Conservation (phyloP, 2,797 vertebrate genomes). For the Amblyopsis hoosieri region DNA sequence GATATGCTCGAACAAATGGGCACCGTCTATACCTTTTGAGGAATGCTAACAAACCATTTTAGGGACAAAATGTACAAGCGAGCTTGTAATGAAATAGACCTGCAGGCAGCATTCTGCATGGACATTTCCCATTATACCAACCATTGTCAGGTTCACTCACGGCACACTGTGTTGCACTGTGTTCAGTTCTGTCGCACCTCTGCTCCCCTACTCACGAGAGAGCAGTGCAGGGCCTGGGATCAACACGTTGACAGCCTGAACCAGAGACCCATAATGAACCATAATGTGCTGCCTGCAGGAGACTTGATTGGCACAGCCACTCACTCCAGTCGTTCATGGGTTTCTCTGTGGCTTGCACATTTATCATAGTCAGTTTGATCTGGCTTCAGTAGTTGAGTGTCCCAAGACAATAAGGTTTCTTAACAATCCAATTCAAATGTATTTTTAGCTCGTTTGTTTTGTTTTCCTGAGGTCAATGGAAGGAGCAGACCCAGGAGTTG, state of each 20-base stretch:
- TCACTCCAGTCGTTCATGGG: constrained; percentile 19
- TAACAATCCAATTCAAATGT: background rate
- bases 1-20: background rate
- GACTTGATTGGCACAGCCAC: constrained; percentile 7
- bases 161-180: constrained; percentile 2
- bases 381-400: background rate
- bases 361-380: constrained; percentile 1
- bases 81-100: constrained; percentile 14
- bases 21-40: background rate
- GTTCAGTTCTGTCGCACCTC: constrained; percentile 3
- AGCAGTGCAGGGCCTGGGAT: constrained; percentile 21
- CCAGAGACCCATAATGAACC: constrained; percentile 13
- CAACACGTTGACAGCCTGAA: constrained; percentile 38
- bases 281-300: constrained; percentile 22
- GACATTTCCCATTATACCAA: constrained; percentile 12
- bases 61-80: constrained; percentile 15
- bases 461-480: no score
- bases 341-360: background rate
- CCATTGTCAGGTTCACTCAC: background rate
- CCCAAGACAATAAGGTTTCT: background rate
- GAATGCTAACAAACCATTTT: constrained; percentile 19
- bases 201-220: constrained; percentile 8
- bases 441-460: no score
- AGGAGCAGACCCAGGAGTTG: background rate
- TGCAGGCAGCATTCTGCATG: background rate